These are phyloP conservation scores for Equus quagga DNA, from an alignment of 2,113 vertebrate species.

Conservation along the genomic window DNA sequence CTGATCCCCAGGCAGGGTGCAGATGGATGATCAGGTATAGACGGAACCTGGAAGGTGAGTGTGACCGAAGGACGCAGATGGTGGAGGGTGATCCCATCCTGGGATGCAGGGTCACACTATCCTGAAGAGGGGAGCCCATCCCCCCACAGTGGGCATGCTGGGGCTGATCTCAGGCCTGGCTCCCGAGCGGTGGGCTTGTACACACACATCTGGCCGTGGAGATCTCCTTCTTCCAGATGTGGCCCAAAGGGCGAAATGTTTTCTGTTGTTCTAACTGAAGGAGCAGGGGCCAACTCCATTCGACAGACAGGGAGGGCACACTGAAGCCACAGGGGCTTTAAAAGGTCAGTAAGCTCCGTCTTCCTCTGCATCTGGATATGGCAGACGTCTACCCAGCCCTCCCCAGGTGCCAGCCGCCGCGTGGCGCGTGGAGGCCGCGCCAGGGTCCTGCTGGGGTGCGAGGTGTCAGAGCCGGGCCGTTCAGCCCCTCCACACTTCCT, in stretches of 20 bases:
- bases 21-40: fast-evolving
- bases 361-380: not conserved
- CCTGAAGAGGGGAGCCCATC: not conserved
- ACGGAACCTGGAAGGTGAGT: not conserved
- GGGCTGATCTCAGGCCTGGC: not conserved
- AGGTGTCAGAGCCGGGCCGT: not conserved
- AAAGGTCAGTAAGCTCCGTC: not conserved
- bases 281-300: not conserved
- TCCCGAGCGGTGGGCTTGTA: not conserved
- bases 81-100: too few relatives aligned
- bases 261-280: not conserved
- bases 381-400: not conserved
- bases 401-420: fast-evolving
- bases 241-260: not conserved
- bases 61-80: not conserved
- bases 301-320: not conserved
- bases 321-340: not conserved
- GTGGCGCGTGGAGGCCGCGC: not conserved
- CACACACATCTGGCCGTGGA: not conserved
- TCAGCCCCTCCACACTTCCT: not conserved
- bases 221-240: not conserved
- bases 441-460: not conserved
- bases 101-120: fast-evolving
- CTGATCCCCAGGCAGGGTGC: not conserved
- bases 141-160: not conserved